Base-by-base conservation (phyloP, 35 echinoderm and acorn worm species). In the Holothuria glaberrima region DNA sequence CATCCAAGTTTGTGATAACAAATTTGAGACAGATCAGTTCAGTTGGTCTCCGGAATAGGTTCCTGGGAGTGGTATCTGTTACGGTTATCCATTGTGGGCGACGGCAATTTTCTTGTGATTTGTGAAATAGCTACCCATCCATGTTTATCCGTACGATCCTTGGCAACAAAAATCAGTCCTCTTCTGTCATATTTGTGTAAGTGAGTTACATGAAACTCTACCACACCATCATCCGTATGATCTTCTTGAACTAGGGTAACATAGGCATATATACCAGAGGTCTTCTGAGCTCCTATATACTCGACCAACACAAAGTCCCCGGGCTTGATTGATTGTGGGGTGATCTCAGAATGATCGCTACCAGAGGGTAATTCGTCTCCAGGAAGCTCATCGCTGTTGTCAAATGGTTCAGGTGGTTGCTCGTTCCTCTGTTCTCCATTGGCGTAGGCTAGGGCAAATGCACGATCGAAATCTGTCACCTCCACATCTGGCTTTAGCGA, bases 31-130 rank as follows among this genome's bases (percentile, higher is more conserved):
- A 41, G 36, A 7, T 2, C 50, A 68, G 30, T 52, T 82, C 46
- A 82, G 77, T 82, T 82, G 52, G 77, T 24, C 27, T 82, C 77
- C 41, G 3, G 77, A 82, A 82, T 82, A 52, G 77, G 48, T 28
- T 52, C 38, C 27, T 12, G 28, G 46, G 56, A 82, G 52, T 82
- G 45, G 46, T 52, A 82, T 12, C 41, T 19, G 0, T 45, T 45
- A 25, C 48, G 6, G 7, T 56, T 56, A 45, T 54, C 41, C 24
- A 56, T 52, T 2, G 77, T 52, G 26, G 45, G 77, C 18, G 45
- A 82, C 56, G 77, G 77, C 13, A 82, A 56, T 30, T 75, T 75
- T 38, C 71, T 75, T 36, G 16, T 54, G 16, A 54, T 54, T 54
- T 54, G 50, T 54, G 50, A 54, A 54, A 54, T 17, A 9, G 50